Evolutionary conservation across 92 coral and sea anemone genomes (phyloP), one percentile per base, ranked within the genome.

Genomic region (Meandrina meandrites): DNA sequence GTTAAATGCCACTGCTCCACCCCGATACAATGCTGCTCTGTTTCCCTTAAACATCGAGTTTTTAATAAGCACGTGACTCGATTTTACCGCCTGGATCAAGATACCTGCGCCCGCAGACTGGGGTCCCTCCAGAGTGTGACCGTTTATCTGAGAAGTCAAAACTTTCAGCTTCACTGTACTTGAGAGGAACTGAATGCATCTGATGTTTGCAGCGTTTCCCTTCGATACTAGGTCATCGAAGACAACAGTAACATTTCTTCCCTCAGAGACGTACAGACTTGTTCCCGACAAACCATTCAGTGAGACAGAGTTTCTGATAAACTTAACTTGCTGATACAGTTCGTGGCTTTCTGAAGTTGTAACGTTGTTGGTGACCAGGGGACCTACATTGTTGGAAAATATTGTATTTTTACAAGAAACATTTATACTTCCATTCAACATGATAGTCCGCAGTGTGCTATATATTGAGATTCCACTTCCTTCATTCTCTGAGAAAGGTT

Each of bases 361-460:
- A 1, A 79, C 19, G 71, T 35, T 56, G 22, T 79, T 79, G 62
- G 69, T 60, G 17, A 79, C 22, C 21, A 79, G 83, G 10, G 83
- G 83, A 32, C 68, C 79, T 72, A 64, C 36, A 58, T 84, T 84
- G 28, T 75, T 36, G 40, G 56, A 76, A 37, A 84, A 84, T 57
- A 24, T 40, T 40, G 57, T 28, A 24, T 27, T 40, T 12, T 58
- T 73, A 21, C 35, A 75, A 36, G 54, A 57, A 19, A 84, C 7
- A 19, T 76, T 37, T 30, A 75, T 74, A 18, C 37, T 12, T 35
- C 40, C 42, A 14, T 51, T 19, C 6, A 53, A 70, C 51, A 35
- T 66, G 0, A 12, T 16, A 71, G 12, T n/a, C 21, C 36, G 54
- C 58, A 3, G 8, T 72, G 54, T 14, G 57, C 54, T 47, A 10